Evolutionary conservation across 2,797 vertebrate species (phyloP), one percentile per base, ranked within the genome.

Genomic region (Mormyrus hasselquistii): DNA sequence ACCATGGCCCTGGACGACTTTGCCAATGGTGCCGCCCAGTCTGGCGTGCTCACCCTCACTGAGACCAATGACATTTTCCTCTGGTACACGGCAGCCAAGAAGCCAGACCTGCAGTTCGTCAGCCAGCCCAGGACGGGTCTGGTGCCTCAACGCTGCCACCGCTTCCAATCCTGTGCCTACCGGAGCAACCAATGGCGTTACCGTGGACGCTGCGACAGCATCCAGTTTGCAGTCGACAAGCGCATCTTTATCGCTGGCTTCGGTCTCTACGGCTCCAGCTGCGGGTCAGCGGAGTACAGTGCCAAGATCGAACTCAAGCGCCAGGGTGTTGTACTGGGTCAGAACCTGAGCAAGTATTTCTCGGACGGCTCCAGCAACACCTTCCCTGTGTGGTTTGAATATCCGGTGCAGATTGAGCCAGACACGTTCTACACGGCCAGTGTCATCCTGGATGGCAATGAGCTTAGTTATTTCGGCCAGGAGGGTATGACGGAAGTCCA

Each of bases 181-280:
- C 96, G 98, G 82, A 99, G 98, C 95, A 99, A 99, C 93, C 98
- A 99, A 93, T 99, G 98, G 98, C 97, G 98, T n/a, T 99, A 99
- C 90, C 93, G 98, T 19, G 98, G 98, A 52, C 97, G 98, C 85
- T 99, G 98, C 2, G 98, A 99, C 96, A 99, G 98, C 93, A 99
- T 99, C 92, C 98, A 99, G 96, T 99, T 99, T 44, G 97, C 98
- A 0, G 98, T 99, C 3, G 98, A 99, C 90, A 99, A 98, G 92
- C 95, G 98, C 73, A 97, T 98, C 88, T 99, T 99, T 92, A 97
- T 99, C 0, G 98, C 98, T 0, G 98, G 98, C 59, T 99, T 99
- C 4, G 98, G 98, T 29, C 97, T 99, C 2, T 99, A 99, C 0
- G 98, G 98, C 65, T 99, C 98, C 62, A 99, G 98, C 95, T 99